These are phyloP conservation scores for Sericinus montela DNA, from an alignment of 2,888 invertebrate genomes.

Conservation along the genomic window DNA sequence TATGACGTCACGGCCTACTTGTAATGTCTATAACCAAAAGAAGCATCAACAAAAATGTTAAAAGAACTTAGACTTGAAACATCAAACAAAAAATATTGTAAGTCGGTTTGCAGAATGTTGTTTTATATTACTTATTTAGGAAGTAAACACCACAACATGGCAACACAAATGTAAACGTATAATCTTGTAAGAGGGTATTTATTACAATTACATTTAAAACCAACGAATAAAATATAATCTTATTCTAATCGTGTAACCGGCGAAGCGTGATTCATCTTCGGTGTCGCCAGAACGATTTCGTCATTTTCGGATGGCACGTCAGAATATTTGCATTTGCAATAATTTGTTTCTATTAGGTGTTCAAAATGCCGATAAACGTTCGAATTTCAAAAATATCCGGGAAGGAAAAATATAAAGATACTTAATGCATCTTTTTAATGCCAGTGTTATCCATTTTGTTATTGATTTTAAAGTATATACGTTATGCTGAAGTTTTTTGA, in stretches of 20 bases:
- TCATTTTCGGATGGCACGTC: constrained; percentile 18
- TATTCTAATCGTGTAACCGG: constrained; percentile 18
- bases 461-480: too few species aligned
- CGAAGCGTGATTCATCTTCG: constrained; percentile 21
- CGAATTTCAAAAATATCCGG: constrained; percentile 4
- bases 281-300: constrained; percentile 21
- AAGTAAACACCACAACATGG: constrained; percentile 11
- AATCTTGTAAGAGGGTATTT: neutral
- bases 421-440: too few species aligned
- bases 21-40: too few species aligned
- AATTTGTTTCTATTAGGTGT: too few species aligned
- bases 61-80: too few species aligned
- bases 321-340: constrained; percentile 13
- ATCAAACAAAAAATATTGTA: constrained; percentile 13
- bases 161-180: constrained; percentile 5
- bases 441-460: too few species aligned
- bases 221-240: constrained; percentile 15
- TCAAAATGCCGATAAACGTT: neutral
- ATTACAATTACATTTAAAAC: neutral
- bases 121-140: constrained; percentile 5
- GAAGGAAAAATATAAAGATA: neutral
- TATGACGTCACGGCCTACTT: too few species aligned
- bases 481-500: too few species aligned
- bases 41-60: too few species aligned
- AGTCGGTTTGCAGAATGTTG: constrained; percentile 5